These are phyloP conservation scores for Ptychadena robeensis DNA, from an alignment of 2,797 vertebrate genomes.

Conservation along the genomic window DNA sequence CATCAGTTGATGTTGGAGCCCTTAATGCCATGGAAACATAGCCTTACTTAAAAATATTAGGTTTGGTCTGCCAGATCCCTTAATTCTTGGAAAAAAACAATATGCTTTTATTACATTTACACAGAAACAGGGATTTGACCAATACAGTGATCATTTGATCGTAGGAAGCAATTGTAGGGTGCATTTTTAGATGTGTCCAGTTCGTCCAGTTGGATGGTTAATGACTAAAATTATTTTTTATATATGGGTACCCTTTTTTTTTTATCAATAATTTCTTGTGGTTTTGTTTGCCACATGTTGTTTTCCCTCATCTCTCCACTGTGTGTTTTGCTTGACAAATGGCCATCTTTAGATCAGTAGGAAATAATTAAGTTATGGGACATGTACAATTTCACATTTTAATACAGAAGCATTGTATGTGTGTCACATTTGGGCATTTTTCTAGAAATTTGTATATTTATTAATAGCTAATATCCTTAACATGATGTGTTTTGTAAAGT, in stretches of 20 bases:
- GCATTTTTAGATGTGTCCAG: too few relatives aligned
- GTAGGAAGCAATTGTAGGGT: too few relatives aligned
- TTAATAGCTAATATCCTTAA: not conserved
- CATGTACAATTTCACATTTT: not conserved
- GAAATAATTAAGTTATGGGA: not conserved
- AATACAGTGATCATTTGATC: too few relatives aligned
- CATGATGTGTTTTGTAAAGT: constrained; percentile 13
- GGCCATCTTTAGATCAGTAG: too few relatives aligned
- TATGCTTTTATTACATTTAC: not conserved
- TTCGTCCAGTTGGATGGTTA: not conserved
- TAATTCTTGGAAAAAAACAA: not conserved
- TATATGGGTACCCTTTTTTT: not conserved
- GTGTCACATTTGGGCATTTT: not conserved
- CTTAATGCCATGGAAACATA: too few relatives aligned
- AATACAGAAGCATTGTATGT: not conserved
- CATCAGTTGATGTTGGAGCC: too few relatives aligned
- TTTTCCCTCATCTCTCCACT: too few relatives aligned
- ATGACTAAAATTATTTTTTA: not conserved
- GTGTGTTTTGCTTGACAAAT: not conserved
- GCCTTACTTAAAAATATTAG: not conserved
- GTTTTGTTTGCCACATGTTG: not conserved
- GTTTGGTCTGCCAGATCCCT: not conserved
- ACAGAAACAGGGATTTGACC: not conserved
- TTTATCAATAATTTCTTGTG: not conserved
- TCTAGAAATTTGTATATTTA: not conserved